Percentiles rank a stretch among this genome's conserved stretches.
These are phyloP conservation scores for Metallyticus violacea DNA, from an alignment of 2,888 invertebrate genomes.

Conservation along the genomic window DNA sequence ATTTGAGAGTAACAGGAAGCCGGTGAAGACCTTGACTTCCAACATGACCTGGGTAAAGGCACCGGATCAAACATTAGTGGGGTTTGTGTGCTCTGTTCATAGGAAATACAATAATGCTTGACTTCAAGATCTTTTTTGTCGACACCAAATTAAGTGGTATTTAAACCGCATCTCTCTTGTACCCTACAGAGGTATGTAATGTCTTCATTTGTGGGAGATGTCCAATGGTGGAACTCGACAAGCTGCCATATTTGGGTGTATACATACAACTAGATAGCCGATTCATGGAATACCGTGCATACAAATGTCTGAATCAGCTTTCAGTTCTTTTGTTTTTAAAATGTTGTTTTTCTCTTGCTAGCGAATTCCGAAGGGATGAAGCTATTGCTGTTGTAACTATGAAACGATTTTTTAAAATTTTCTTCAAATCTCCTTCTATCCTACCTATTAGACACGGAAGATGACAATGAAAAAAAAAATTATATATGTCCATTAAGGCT, in stretches of 20 bases:
- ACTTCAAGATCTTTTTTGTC: not conserved
- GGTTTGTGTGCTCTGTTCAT: not conserved
- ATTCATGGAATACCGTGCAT: no score
- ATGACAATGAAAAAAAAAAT: no score
- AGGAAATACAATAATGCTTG: not conserved
- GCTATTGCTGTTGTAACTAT: no score
- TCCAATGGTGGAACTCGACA: not conserved
- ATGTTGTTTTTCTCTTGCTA: no score
- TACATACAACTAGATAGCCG: not conserved
- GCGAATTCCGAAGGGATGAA: no score
- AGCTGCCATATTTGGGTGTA: not conserved
- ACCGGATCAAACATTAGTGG: not conserved
- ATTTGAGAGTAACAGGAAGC: not conserved
- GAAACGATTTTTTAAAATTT: no score
- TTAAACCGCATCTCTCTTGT: not conserved
- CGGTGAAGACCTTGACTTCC: not conserved
- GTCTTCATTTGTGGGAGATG: not conserved
- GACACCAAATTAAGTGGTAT: not conserved
- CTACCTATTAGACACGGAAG: no score
- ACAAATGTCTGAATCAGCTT: no score
- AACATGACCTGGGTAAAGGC: not conserved
- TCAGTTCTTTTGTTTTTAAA: no score
- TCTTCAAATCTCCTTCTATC: no score
- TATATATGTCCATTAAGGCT: no score
- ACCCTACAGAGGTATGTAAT: not conserved